A percentile compares a stretch with the other conserved stretches of the same genome.
These are phyloP conservation scores for Exocentrus adspersus DNA, from an alignment of 2,888 invertebrate genomes.

Conservation along the genomic window DNA sequence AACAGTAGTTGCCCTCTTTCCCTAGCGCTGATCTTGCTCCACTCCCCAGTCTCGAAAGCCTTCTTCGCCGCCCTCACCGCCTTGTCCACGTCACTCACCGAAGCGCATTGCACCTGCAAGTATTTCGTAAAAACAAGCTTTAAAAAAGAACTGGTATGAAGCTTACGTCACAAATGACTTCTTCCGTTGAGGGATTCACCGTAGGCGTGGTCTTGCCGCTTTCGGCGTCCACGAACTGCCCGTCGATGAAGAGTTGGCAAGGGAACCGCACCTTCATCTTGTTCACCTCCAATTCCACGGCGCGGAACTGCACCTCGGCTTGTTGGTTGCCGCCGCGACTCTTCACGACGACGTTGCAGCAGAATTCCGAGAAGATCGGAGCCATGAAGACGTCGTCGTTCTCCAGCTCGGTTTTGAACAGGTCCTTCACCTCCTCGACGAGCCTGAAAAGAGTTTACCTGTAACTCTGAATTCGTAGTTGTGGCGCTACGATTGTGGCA, in stretches of 20 bases:
- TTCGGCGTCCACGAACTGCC: constrained; percentile 85
- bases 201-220: constrained; percentile 71
- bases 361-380: constrained; percentile 87
- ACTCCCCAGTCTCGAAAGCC: constrained; percentile 89
- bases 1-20: constrained; percentile 87
- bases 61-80: constrained; percentile 89
- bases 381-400: constrained; percentile 95
- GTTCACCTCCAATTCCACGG: constrained; percentile 81
- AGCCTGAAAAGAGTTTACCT: too few relatives aligned
- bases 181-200: constrained; percentile 89
- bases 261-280: constrained; percentile 88
- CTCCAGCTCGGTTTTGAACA: constrained; percentile 78
- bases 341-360: constrained; percentile 72
- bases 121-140: too few relatives aligned
- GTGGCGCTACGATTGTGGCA: too few relatives aligned
- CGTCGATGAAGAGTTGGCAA: constrained; percentile 91
- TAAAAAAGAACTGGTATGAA: background rate
- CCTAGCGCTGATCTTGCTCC: constrained; percentile 94
- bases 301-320: constrained; percentile 74
- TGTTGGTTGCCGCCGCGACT: constrained; percentile 71
- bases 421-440: constrained; percentile 91
- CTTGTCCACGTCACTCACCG: constrained; percentile 82
- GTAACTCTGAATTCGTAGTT: too few relatives aligned
- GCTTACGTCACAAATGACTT: constrained; percentile 75
- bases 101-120: constrained; percentile 72